These are phyloP conservation scores for Aphidius gifuensis DNA, from an alignment of 1,140 invertebrate genomes.

Conservation along the genomic window DNA sequence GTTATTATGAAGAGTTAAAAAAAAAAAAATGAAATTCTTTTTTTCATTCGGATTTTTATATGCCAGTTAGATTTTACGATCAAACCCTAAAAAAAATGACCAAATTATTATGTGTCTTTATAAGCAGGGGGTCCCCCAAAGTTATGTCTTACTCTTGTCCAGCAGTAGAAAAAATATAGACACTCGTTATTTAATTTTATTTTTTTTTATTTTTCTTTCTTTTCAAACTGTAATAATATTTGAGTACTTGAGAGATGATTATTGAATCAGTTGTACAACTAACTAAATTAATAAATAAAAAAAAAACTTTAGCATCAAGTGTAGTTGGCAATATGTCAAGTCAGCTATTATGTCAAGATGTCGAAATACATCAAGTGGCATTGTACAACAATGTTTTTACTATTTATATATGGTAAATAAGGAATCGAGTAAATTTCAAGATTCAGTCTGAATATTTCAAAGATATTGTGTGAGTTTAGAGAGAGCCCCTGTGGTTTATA, in stretches of 20 bases:
- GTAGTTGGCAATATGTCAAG: too few relatives aligned
- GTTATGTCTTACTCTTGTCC: constrained; percentile 26
- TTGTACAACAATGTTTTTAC: neutral
- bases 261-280: too few relatives aligned
- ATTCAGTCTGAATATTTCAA: neutral
- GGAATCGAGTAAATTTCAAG: too few relatives aligned
- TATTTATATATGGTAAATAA: neutral
- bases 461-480: neutral
- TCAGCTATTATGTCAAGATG: too few relatives aligned
- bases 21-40: constrained; percentile 29
- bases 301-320: too few relatives aligned
- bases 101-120: constrained; percentile 16
- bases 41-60: constrained; percentile 52
- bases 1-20: neutral
- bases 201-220: neutral
- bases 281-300: too few relatives aligned
- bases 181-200: neutral
- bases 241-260: too few relatives aligned
- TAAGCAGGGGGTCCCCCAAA: constrained; percentile 28
- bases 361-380: too few relatives aligned
- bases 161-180: too few relatives aligned
- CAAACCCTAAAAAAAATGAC: constrained; percentile 46
- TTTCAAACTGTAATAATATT: too few relatives aligned
- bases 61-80: constrained; percentile 54
- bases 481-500: constrained; percentile 21